Percentiles rank a stretch among this genome's conserved stretches.
These are phyloP conservation scores for Polyommatus iphigenia DNA, from an alignment of 2,888 invertebrate species.

Conservation along the genomic window DNA sequence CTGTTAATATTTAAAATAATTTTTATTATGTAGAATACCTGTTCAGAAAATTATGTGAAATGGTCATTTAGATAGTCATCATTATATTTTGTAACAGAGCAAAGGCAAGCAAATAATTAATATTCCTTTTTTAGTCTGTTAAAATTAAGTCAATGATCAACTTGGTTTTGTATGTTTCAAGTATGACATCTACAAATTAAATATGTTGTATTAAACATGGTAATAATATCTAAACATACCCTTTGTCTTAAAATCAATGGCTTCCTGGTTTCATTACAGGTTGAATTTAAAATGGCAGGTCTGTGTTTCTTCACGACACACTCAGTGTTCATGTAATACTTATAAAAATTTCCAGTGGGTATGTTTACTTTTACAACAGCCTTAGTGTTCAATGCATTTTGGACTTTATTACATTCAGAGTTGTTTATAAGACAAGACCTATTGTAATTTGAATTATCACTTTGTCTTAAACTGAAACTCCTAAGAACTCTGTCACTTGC, in stretches of 20 bases:
- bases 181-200: not conserved
- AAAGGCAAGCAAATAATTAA: no score
- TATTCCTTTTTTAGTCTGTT: no score
- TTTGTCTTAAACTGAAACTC: conserved; percentile 50
- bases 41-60: not conserved
- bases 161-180: no score
- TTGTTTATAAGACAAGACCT: not conserved
- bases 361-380: conserved; percentile 38
- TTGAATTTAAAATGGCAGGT: conserved; percentile 39
- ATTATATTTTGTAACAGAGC: no score
- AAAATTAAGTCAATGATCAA: no score
- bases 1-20: not conserved
- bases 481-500: conserved; percentile 57
- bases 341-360: conserved; percentile 35
- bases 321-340: conserved; percentile 41
- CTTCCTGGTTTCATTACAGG: conserved; percentile 34
- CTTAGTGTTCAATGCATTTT: not conserved
- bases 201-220: not conserved
- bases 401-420: conserved; percentile 1
- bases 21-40: not conserved
- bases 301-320: conserved; percentile 42
- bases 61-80: not conserved
- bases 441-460: conserved; percentile 43
- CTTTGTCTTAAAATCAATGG: conserved; percentile 30
- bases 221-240: conserved; percentile 33